phyloP scores from a whole-genome alignment of 2,888 invertebrate genomes.

The Chloromyia formosa region DNA sequence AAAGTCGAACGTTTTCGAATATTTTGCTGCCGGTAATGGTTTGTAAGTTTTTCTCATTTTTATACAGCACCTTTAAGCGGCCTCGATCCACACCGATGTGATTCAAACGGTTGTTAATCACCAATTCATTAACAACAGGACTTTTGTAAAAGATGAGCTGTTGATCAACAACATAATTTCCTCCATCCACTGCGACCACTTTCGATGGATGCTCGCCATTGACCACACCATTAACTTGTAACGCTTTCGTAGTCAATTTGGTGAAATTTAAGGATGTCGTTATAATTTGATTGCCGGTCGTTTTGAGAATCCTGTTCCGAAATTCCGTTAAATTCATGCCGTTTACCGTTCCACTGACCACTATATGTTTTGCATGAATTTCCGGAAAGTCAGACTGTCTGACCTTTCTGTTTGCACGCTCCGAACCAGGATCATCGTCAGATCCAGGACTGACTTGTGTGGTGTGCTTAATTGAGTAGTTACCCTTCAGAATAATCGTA shows the following conservation, averaged over 20 bases:
- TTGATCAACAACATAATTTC: slow-evolving; percentile 63
- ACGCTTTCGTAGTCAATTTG: slow-evolving; percentile 57
- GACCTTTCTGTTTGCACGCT: background rate
- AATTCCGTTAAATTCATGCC: slow-evolving; percentile 63
- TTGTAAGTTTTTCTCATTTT: slow-evolving; percentile 61
- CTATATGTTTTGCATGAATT: slow-evolving; percentile 62
- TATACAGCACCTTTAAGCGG: slow-evolving; percentile 64
- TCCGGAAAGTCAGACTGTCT: slow-evolving; percentile 5
- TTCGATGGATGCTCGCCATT: slow-evolving; percentile 55
- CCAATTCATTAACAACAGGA: slow-evolving; percentile 61
- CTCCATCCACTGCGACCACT: slow-evolving; percentile 62
- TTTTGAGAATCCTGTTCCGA: slow-evolving; percentile 64
- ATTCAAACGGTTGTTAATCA: slow-evolving; percentile 64
- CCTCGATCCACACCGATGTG: slow-evolving; percentile 64
- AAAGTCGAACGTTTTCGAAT: slow-evolving; percentile 63
- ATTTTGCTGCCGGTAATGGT: slow-evolving; percentile 63
- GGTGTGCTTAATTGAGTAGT: background rate
- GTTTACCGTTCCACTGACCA: slow-evolving; percentile 63
- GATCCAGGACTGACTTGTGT: no score
- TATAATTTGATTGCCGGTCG: slow-evolving; percentile 65
- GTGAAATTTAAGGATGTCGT: slow-evolving; percentile 54
- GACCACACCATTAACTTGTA: slow-evolving; percentile 55
- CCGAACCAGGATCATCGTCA: background rate
- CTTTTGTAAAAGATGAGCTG: slow-evolving; percentile 63
- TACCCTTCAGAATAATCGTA: slow-evolving; percentile 52